Base-by-base conservation (phyloP, 2,888 invertebrate genomes). In the Thecophora atra region DNA sequence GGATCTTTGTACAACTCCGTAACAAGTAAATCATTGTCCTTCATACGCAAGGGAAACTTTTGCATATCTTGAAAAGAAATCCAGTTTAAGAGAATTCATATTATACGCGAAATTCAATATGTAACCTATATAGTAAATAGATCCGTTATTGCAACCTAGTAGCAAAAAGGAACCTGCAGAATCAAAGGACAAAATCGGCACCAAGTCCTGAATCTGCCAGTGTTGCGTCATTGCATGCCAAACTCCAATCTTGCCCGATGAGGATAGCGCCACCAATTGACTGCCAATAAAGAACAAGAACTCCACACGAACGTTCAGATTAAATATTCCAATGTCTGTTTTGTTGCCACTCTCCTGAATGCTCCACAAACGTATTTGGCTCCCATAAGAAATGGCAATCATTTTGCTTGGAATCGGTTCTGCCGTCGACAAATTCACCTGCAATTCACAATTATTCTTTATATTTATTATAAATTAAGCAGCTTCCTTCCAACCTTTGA, bases 161-260 rank as follows among this genome's bases (percentile, higher is more conserved):
- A 99, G 87, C 2, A 99, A 88, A 85, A 99, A 98, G 0, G 97
- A 97, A 0, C 98, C 98, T 26, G 98, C 98, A 0, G 97, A 98
- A 86, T 99, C 99, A 84, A 97, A 97, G 0, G 98, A 97, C 37
- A 78, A 60, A 1, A 99, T 96, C 2, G 97, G 95, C 21, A 97
- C 94, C 17, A 98, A 94, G 86, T 98, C 98, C 85, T 98, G 97
- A 56, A 96, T 94, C 88, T 98, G 98, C 97, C 98, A 99, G 87
- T 98, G 97, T 81, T 98, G 97, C 0, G 98, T 97, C 93, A 98
- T 98, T 0, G 98, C 96, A 87, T 99, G 98, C 98, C 98, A 99
- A n/a, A 99, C 98, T 1, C 99, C 98, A 26, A 99, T 95, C 87
- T 98, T 98, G 6, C 96, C 96, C 8, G 92, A 92, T 2, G 93